A percentile compares a stretch with the other conserved stretches of the same genome.
Evolutionary conservation across 1,140 invertebrate species (phyloP).

Genomic region (Physella acuta): DNA sequence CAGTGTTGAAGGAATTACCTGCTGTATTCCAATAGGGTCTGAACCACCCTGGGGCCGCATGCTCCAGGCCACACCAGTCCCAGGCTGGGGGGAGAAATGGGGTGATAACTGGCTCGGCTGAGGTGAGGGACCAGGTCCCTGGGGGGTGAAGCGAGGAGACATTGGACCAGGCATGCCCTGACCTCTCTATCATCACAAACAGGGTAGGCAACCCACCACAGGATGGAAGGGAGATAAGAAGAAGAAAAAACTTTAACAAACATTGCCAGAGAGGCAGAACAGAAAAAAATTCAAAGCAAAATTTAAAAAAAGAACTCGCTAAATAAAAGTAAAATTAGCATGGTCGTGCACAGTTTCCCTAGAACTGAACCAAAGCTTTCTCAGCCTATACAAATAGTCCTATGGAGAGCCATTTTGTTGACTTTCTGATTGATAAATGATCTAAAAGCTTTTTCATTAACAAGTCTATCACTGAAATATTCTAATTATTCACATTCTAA

Average conservation of each 20-base stretch:
- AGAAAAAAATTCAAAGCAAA: neutral
- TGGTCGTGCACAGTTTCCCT: too few relatives aligned
- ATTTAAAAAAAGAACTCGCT: neutral
- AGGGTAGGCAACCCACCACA: conserved; percentile 5
- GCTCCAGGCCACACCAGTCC: conserved; percentile 30
- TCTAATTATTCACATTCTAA: too few relatives aligned
- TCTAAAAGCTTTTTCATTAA: too few relatives aligned
- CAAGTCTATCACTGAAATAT: too few relatives aligned
- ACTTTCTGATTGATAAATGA: too few relatives aligned
- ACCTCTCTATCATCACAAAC: conserved; percentile 44
- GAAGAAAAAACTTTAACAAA: conserved; percentile 10
- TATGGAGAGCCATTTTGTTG: too few relatives aligned
- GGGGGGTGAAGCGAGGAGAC: conserved; percentile 46
- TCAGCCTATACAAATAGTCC: too few relatives aligned
- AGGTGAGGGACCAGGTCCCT: conserved; percentile 29
- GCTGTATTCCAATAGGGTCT: conserved; percentile 29
- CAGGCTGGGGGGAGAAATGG: conserved; percentile 34
- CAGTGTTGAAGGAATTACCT: conserved; percentile 30
- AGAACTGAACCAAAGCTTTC: too few relatives aligned
- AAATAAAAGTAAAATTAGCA: conserved; percentile 1
- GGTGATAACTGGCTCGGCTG: conserved; percentile 44
- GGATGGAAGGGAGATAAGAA: neutral
- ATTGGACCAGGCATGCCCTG: conserved; percentile 51
- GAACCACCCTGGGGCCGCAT: conserved; percentile 29
- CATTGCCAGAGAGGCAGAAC: too few relatives aligned